Percentiles rank a stretch among this genome's conserved stretches.
Conservation (phyloP, 2,797 vertebrate species). For the Thaleichthys pacificus region DNA sequence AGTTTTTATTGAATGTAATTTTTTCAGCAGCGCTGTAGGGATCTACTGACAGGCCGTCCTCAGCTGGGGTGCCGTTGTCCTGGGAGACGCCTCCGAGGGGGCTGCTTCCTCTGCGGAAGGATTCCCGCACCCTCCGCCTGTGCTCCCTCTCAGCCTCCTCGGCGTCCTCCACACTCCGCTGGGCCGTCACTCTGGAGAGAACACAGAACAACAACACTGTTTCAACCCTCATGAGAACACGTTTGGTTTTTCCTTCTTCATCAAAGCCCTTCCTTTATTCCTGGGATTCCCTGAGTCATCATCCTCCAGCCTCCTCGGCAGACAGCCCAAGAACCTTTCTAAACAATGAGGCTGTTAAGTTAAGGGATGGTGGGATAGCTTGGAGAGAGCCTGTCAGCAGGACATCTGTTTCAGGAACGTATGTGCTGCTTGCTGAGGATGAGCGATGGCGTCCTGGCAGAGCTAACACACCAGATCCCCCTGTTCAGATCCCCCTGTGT, state of each 20-base stretch:
- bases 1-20: background rate
- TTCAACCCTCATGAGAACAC: background rate
- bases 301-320: constrained; percentile 1
- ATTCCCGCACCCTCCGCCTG: constrained; percentile 74
- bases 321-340: constrained; percentile 19
- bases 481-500: constrained; percentile 42
- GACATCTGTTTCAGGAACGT: constrained; percentile 52
- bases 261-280: constrained; percentile 1
- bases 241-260: too few species aligned
- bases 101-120: constrained; percentile 39
- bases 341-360: constrained; percentile 33
- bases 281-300: constrained; percentile 19
- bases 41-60: constrained; percentile 77
- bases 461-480: constrained; percentile 22
- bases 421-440: constrained; percentile 14
- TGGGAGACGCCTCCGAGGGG: constrained; percentile 48
- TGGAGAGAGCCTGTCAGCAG: constrained; percentile 10
- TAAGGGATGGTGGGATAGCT: constrained; percentile 18
- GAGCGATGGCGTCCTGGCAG: constrained; percentile 26
- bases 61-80: constrained; percentile 46
- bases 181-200: constrained; percentile 76
- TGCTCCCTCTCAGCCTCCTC: constrained; percentile 85
- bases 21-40: background rate
- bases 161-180: constrained; percentile 88
- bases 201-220: background rate